These are phyloP conservation scores for Drosophila orena DNA, from an alignment of 1,140 invertebrate species.

Conservation along the genomic window DNA sequence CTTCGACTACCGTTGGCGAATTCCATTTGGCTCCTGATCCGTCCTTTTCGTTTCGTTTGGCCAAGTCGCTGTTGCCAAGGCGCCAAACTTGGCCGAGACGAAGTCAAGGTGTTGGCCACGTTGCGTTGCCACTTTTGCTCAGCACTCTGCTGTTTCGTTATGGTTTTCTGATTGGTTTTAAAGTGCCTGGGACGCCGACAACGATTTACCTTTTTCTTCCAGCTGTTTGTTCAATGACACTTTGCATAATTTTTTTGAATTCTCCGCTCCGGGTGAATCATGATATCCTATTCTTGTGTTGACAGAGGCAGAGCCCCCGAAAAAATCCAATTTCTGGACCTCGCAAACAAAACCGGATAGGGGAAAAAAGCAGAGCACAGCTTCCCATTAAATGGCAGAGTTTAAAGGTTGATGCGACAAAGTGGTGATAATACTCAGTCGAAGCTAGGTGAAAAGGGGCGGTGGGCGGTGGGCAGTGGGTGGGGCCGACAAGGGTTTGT, in stretches of 20 bases:
- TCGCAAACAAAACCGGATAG: conserved; percentile 11
- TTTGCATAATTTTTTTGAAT: conserved; percentile 64
- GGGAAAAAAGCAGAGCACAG: conserved; percentile 10
- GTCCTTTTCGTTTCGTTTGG: conserved; percentile 31
- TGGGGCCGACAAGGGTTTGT: conserved; percentile 50
- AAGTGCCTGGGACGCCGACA: conserved; percentile 34
- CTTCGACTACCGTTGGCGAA: conserved; percentile 12
- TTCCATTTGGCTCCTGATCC: background rate
- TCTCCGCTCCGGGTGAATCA: conserved; percentile 38
- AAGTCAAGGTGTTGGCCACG: conserved; percentile 75
- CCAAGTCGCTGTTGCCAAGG: conserved; percentile 57
- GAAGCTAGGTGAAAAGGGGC: conserved; percentile 31
- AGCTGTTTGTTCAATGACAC: conserved; percentile 57
- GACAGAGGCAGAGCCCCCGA: conserved; percentile 43
- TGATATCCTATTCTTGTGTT: conserved; percentile 57
- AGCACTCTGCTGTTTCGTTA: conserved; percentile 2
- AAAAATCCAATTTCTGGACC: conserved; percentile 66
- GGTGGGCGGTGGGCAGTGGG: too few relatives aligned
- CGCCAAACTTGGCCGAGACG: conserved; percentile 39
- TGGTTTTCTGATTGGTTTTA: conserved; percentile 63
- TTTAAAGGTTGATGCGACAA: conserved; percentile 68
- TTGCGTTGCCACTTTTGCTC: conserved; percentile 45
- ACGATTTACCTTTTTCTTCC: conserved; percentile 48
- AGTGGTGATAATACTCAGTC: conserved; percentile 73
- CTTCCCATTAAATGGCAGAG: conserved; percentile 46